Evolutionary conservation across 1,140 invertebrate genomes (phyloP).

Genomic region (Sycobia sp.): DNA sequence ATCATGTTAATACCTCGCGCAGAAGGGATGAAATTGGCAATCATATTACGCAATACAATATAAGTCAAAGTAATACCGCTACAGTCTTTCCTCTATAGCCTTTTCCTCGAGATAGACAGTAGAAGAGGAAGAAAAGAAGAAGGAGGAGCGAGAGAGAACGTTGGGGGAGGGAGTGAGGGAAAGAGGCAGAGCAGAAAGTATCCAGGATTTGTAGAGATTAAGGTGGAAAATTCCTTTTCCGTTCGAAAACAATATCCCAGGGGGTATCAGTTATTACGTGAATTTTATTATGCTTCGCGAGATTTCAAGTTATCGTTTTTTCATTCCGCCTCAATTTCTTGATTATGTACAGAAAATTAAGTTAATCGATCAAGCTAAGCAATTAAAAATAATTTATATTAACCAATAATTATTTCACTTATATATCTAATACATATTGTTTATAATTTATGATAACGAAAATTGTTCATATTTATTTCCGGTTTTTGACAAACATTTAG

Average conservation of each 20-base stretch:
- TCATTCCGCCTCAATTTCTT: no score
- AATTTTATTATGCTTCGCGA: conserved; percentile 14
- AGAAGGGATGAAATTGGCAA: conserved; percentile 44
- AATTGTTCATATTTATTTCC: no score
- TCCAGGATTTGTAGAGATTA: conserved; percentile 41
- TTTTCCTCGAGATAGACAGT: background rate
- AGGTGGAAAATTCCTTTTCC: conserved; percentile 32
- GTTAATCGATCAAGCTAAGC: no score
- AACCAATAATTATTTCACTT: no score
- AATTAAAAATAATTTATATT: no score
- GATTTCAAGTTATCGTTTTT: no score
- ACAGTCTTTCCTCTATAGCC: conserved; percentile 3
- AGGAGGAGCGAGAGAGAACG: background rate
- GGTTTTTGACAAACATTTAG: no score
- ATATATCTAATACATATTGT: no score
- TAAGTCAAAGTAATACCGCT: conserved; percentile 41
- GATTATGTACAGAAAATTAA: no score
- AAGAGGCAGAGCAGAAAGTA: conserved; percentile 27
- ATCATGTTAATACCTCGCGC: conserved; percentile 21
- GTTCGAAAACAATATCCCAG: conserved; percentile 42
- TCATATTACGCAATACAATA: conserved; percentile 43
- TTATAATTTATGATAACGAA: no score
- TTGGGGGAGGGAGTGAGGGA: background rate
- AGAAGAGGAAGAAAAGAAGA: background rate
- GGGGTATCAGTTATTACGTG: conserved; percentile 26